Base-by-base conservation (phyloP, 2,113 vertebrate species). In the Centropristis striata region DNA sequence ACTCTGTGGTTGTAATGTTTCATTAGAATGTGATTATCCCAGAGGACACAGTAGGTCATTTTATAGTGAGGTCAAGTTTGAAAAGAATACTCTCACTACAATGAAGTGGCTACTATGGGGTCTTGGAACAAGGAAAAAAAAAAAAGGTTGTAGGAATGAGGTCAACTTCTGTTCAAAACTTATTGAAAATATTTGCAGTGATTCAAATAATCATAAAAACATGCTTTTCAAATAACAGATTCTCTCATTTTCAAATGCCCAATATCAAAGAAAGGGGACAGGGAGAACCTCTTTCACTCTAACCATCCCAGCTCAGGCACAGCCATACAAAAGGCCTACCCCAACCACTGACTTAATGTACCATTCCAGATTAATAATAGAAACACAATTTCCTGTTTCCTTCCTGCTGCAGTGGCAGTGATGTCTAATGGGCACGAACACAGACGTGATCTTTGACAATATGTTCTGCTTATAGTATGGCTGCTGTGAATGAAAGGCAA, bases 301-400 rank as follows among this genome's bases (percentile, higher is more conserved):
- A 37, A 55, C 36, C 23, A 41, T 25, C 32, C 36, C 5, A 1
- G 13, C 76, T 63, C 49, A 60, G 46, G 69, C 21, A 25, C 49
- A 81, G 54, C 67, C 32, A 57, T 15, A 75, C n/a, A 67, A 76
- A 44, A 74, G 63, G 41, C 55, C 67, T 49, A 64, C 58, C 47
- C 65, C 60, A 16, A 59, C 36, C 12, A 15, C 65, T 79, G 80
- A 71, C 80, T 84, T 57, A 21, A 78, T 61, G 69, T 53, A 21
- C 58, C 21, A 71, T 78, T 71, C 23, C 50, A 75, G 61, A 86
- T 80, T 82, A 84, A 82, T 80, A 80, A 83, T 60, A 74, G 68
- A 84, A 75, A 74, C 68, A 64, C 42, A 58, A 75, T 81, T 81
- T 84, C 58, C 60, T 67, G n/a, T 27, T 37, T n/a, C 25, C 53